These are phyloP conservation scores for Nymphalis c-album DNA, from an alignment of 2,888 invertebrate species.

Conservation along the genomic window DNA sequence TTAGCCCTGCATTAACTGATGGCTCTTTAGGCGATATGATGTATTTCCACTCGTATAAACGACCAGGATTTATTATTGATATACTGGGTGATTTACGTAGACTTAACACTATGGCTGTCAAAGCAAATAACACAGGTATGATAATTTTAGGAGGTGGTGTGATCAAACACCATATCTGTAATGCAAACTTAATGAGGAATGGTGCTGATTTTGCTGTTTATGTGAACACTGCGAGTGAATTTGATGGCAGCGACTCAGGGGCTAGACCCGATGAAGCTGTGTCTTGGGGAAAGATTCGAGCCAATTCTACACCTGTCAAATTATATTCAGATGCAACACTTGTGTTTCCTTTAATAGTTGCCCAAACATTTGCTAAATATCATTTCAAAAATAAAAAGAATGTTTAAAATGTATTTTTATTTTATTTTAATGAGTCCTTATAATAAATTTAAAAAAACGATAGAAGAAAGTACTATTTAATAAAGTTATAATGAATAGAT, in stretches of 20 bases:
- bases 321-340: constrained; percentile 96
- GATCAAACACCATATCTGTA: constrained; percentile 99
- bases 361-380: constrained; percentile 95
- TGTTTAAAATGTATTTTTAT: constrained; percentile 50
- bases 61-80: constrained; percentile 95
- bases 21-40: constrained; percentile 99
- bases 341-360: constrained; percentile 96
- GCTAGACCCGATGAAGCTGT: constrained; percentile 99
- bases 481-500: no score
- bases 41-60: constrained; percentile 97
- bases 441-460: no score
- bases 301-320: constrained; percentile 94
- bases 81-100: constrained; percentile 94
- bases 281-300: constrained; percentile 98
- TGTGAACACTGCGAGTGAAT: constrained; percentile 97
- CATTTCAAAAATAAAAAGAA: constrained; percentile 79
- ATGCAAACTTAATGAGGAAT: constrained; percentile 99
- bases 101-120: constrained; percentile 96
- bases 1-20: constrained; percentile 98
- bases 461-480: no score
- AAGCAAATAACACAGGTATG: constrained; percentile 96
- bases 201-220: constrained; percentile 98
- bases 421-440: not conserved
- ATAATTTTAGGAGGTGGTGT: constrained; percentile 97
- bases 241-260: constrained; percentile 98